Conservation (phyloP, 2,888 invertebrate genomes). For the Strigamia crassipes region DNA sequence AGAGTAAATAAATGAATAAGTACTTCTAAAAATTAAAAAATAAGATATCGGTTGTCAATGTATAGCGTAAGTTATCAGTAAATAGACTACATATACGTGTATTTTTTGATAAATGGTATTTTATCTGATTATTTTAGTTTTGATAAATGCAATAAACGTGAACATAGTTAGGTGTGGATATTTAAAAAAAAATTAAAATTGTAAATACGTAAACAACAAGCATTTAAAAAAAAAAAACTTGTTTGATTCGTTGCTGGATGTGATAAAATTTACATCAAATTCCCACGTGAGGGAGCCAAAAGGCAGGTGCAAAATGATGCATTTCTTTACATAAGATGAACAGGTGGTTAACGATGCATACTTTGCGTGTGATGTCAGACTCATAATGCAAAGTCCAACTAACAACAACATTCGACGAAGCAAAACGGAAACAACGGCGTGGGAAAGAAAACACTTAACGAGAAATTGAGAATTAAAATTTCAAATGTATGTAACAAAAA, state of each 20-base stretch:
- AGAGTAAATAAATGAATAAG: not conserved
- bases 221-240: not conserved
- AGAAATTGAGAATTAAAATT: constrained; percentile 18
- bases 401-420: constrained; percentile 17
- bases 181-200: no score
- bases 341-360: constrained; percentile 40
- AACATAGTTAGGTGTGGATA: no score
- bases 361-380: constrained; percentile 32
- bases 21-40: not conserved
- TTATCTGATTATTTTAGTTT: no score
- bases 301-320: constrained; percentile 25
- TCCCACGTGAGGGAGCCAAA: constrained; percentile 34
- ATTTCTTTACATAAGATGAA: constrained; percentile 16
- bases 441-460: constrained; percentile 38
- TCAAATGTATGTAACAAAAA: not conserved
- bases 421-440: constrained; percentile 42
- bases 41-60: not conserved
- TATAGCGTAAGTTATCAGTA: no score
- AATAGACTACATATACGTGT: no score
- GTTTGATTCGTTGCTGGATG: not conserved
- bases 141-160: no score
- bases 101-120: no score
- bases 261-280: not conserved
- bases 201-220: no score
- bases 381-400: constrained; percentile 32